Conservation (phyloP, 2,888 invertebrate species). For the Polietes domitor region DNA sequence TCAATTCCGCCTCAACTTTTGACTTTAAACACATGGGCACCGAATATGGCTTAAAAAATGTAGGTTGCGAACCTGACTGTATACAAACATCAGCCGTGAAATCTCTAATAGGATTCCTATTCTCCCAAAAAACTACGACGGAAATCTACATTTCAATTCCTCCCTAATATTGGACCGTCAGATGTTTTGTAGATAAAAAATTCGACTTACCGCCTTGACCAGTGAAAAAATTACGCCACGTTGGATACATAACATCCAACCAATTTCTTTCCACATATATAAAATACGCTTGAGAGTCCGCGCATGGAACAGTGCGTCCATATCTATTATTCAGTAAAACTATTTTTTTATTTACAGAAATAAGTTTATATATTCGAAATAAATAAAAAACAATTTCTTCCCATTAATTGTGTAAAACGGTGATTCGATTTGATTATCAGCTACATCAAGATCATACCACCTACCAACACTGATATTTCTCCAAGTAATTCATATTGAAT, state of each 20-base stretch:
- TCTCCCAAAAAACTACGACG: constrained; percentile 32
- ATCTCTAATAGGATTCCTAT: neutral
- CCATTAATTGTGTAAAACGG: too few relatives aligned
- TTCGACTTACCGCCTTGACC: constrained; percentile 16
- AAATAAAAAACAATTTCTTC: too few relatives aligned
- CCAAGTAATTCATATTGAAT: too few relatives aligned
- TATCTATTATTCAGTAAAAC: too few relatives aligned
- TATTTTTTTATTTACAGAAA: too few relatives aligned
- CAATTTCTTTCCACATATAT: too few relatives aligned
- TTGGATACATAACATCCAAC: constrained; percentile 45
- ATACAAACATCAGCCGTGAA: constrained; percentile 40
- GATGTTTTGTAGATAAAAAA: constrained; percentile 19
- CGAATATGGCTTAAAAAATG: constrained; percentile 55
- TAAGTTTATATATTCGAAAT: too few relatives aligned
- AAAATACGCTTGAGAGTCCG: too few relatives aligned
- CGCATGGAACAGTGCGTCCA: too few relatives aligned
- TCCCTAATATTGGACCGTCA: constrained; percentile 36
- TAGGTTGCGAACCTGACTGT: constrained; percentile 47
- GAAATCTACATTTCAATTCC: constrained; percentile 40
- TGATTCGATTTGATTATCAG: too few relatives aligned
- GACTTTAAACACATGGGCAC: neutral
- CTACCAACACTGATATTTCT: too few relatives aligned
- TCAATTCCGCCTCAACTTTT: constrained; percentile 43
- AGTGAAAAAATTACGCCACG: constrained; percentile 44
- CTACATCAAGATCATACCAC: neutral